Conservation (phyloP, 2,888 invertebrate species). For the Eupithecia subfuscata region DNA sequence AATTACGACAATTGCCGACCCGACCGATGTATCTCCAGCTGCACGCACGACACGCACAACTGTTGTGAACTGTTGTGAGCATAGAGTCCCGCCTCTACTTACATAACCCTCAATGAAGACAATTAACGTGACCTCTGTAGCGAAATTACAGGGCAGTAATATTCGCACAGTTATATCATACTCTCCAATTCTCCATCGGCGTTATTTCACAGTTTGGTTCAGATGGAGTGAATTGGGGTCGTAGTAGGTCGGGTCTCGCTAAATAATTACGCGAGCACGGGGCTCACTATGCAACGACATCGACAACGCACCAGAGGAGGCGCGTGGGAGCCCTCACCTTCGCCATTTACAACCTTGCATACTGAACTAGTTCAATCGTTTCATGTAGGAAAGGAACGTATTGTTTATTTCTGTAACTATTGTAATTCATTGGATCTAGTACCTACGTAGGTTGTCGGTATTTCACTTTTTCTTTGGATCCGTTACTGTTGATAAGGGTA, state of each 20-base stretch:
- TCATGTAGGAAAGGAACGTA: background rate
- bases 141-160: background rate
- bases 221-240: background rate
- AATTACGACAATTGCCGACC: conserved; percentile 34
- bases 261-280: conserved; percentile 43
- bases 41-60: conserved; percentile 8
- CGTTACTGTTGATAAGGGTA: no score
- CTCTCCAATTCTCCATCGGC: background rate
- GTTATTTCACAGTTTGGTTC: background rate
- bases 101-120: background rate
- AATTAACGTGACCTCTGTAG: background rate
- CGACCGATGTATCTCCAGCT: conserved; percentile 27
- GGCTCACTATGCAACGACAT: conserved; percentile 16
- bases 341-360: conserved; percentile 36
- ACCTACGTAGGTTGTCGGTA: no score
- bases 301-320: conserved; percentile 6
- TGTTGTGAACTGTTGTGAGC: conserved; percentile 3
- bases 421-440: background rate
- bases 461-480: background rate
- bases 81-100: background rate
- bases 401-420: background rate
- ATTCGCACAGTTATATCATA: background rate
- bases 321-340: conserved; percentile 39
- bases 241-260: conserved; percentile 27
- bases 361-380: background rate